A percentile compares a stretch with the other conserved stretches of the same genome.
Conservation (phyloP, 2,888 invertebrate genomes). For the Pterostichus madidus region DNA sequence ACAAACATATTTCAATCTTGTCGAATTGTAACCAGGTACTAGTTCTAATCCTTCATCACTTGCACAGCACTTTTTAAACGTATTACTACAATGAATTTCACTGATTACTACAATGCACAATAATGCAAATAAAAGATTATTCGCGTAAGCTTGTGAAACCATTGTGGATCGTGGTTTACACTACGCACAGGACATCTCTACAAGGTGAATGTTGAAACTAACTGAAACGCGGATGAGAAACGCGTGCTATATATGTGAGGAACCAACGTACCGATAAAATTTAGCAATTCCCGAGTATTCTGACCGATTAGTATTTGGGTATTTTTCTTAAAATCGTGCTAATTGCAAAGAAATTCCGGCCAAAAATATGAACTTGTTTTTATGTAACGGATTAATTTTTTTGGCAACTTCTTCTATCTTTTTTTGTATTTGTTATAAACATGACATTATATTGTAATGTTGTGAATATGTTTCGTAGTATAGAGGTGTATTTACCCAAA, state of each 20-base stretch:
- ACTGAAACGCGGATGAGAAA: slow-evolving; percentile 3
- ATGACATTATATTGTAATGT: no score
- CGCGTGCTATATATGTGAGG: background rate
- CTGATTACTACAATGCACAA: background rate
- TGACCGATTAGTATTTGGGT: no score
- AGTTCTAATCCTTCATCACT: slow-evolving; percentile 7
- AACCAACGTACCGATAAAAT: no score
- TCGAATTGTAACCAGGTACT: slow-evolving; percentile 14
- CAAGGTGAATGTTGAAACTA: background rate
- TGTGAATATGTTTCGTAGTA: no score
- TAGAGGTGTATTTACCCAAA: no score
- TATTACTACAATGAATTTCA: slow-evolving; percentile 2
- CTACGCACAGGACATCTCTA: background rate
- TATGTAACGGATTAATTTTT: no score
- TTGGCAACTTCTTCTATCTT: no score
- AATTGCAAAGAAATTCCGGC: no score
- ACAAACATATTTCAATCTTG: slow-evolving; percentile 8
- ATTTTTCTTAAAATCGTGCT: no score
- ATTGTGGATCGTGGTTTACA: background rate
- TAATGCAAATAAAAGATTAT: background rate
- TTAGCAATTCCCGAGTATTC: no score
- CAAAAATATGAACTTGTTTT: no score
- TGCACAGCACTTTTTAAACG: slow-evolving; percentile 37
- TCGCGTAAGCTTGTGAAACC: background rate
- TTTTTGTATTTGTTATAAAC: no score